These are phyloP conservation scores for Anhinga anhinga DNA, from an alignment of 2,113 vertebrate genomes.

Conservation along the genomic window DNA sequence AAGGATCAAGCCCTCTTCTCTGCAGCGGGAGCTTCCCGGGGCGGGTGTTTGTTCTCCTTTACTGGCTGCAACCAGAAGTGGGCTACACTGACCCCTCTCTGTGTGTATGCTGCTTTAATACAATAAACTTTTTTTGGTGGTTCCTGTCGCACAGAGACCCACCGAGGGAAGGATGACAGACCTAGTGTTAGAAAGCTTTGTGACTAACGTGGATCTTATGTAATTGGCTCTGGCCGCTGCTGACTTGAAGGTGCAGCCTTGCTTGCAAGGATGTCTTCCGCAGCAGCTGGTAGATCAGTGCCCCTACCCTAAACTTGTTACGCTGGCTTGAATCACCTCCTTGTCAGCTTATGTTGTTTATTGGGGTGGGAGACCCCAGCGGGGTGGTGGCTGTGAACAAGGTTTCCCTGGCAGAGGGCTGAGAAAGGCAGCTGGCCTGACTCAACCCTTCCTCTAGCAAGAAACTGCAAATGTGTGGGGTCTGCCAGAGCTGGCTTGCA, in stretches of 20 bases:
- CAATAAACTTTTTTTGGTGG: not conserved
- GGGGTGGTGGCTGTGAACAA: no score
- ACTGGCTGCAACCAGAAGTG: not conserved
- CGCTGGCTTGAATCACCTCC: rapidly evolving
- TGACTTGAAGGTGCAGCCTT: not conserved
- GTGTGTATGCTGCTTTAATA: not conserved
- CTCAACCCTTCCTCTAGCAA: not conserved
- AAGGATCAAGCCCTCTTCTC: not conserved
- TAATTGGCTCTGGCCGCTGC: not conserved
- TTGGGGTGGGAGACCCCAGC: not conserved
- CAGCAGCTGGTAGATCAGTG: not conserved
- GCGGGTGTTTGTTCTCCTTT: not conserved
- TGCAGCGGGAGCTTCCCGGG: rapidly evolving
- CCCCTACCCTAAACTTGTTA: not conserved
- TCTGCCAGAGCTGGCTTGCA: not conserved
- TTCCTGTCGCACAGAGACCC: not conserved
- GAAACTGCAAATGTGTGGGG: rapidly evolving
- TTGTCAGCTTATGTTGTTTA: not conserved
- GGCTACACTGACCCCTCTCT: not conserved
- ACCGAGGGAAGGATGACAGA: not conserved
- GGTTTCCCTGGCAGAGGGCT: no score
- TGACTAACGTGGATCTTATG: rapidly evolving
- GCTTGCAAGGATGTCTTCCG: not conserved
- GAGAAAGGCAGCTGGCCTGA: not conserved
- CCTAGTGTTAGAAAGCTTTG: not conserved